These are phyloP conservation scores for Sclerurus mexicanus DNA, from an alignment of 2,113 vertebrate genomes.

Conservation along the genomic window DNA sequence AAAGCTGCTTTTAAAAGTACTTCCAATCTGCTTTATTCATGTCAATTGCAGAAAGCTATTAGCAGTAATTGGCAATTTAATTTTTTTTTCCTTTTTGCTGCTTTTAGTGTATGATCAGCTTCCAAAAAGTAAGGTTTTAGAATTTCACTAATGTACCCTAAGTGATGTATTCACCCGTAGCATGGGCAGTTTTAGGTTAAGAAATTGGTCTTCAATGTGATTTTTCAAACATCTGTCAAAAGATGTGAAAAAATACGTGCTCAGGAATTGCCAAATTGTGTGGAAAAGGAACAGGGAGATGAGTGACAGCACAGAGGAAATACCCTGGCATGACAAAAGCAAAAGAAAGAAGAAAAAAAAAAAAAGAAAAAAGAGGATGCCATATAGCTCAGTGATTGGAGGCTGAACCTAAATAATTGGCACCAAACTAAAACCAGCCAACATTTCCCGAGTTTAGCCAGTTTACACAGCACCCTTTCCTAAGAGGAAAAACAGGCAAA, in stretches of 20 bases:
- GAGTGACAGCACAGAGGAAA: not conserved
- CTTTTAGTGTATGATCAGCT: slow-evolving; percentile 10
- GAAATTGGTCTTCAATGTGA: not conserved
- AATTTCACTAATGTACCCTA: not conserved
- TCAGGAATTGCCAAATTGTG: not conserved
- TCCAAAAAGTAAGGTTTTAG: slow-evolving; percentile 12
- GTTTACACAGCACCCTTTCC: not conserved
- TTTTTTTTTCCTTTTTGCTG: not conserved
- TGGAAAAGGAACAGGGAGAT: not conserved
- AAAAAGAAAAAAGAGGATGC: not conserved
- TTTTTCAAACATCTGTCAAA: not conserved
- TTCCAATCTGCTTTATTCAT: slow-evolving; percentile 39
- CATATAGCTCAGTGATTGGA: not conserved
- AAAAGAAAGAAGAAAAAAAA: not conserved
- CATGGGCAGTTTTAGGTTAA: not conserved
- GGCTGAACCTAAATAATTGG: not conserved
- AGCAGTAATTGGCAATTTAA: slow-evolving; percentile 37
- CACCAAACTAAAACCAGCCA: not conserved
- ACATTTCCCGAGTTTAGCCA: not conserved
- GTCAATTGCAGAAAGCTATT: slow-evolving; percentile 45
- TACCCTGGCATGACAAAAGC: not conserved
- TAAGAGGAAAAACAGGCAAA: not conserved
- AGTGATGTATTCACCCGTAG: not conserved
- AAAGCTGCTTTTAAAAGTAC: slow-evolving; percentile 31
- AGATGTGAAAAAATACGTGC: not conserved